Percentiles rank a stretch among this genome's conserved stretches.
phyloP scores from a whole-genome alignment of 2,113 vertebrate genomes.

The Isichthys henryi region DNA sequence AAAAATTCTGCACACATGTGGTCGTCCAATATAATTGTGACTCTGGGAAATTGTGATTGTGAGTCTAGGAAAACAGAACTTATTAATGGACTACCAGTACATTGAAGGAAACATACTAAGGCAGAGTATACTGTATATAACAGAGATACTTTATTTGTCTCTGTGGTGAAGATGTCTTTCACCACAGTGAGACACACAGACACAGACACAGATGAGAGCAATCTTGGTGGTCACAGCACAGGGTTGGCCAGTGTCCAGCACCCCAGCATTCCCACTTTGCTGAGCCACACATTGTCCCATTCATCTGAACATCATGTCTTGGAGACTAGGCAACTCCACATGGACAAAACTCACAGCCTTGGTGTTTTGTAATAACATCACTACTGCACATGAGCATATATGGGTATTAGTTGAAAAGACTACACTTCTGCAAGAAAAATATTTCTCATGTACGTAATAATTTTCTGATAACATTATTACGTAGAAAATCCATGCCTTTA shows the following conservation, averaged over 20 bases:
- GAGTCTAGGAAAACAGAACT: too few relatives aligned
- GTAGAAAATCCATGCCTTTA: neutral
- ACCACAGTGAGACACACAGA: neutral
- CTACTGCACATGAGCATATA: neutral
- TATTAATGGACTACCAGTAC: too few relatives aligned
- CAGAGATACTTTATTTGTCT: neutral
- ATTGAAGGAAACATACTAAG: too few relatives aligned
- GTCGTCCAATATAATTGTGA: too few relatives aligned
- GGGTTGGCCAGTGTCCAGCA: neutral
- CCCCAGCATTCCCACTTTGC: neutral
- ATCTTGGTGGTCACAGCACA: neutral
- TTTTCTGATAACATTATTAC: neutral
- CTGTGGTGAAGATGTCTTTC: neutral
- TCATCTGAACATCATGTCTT: neutral
- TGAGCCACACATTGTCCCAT: neutral
- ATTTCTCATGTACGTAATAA: neutral
- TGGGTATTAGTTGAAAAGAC: neutral
- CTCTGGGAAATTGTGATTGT: too few relatives aligned
- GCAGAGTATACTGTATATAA: neutral
- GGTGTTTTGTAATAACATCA: neutral
- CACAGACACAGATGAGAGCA: too few relatives aligned
- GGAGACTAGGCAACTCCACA: neutral
- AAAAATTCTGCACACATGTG: too few relatives aligned
- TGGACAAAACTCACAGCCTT: neutral
- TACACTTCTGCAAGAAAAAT: neutral